Percentiles rank a stretch among this genome's conserved stretches.
These are phyloP conservation scores for Acanthosepion pharaonis DNA, from an alignment of 2,888 invertebrate species.

Conservation along the genomic window DNA sequence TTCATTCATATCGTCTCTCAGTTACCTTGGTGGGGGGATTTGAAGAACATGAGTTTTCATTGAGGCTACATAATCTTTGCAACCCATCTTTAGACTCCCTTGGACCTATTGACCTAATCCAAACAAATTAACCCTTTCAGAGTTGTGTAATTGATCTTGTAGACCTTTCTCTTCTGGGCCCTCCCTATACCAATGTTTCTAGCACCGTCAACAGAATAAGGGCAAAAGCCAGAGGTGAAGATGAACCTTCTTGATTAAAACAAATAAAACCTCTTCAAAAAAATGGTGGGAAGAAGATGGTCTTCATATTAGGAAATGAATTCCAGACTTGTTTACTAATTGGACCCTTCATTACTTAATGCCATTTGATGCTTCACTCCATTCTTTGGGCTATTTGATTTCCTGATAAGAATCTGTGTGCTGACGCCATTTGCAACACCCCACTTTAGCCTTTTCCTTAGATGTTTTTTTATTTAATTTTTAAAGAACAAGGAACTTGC, in stretches of 20 bases:
- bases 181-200: not conserved
- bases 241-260: not conserved
- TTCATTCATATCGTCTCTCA: conserved; percentile 15
- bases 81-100: not conserved
- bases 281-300: not conserved
- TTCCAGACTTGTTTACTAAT: not conserved
- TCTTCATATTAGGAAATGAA: not conserved
- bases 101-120: not conserved
- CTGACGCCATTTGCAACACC: not conserved
- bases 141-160: not conserved
- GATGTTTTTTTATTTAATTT: not conserved
- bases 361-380: not conserved
- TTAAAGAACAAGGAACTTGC: not conserved
- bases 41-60: not conserved
- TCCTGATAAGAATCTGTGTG: not conserved
- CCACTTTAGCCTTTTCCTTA: not conserved
- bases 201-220: not conserved
- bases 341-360: not conserved
- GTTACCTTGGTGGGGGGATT: not conserved
- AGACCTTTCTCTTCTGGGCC: not conserved
- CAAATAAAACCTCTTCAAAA: not conserved
- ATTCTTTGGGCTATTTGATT: not conserved
- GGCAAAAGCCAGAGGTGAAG: not conserved
- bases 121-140: not conserved
- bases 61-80: not conserved